phyloP scores from a whole-genome alignment of 2,113 vertebrate genomes.

The Pitta sordida region DNA sequence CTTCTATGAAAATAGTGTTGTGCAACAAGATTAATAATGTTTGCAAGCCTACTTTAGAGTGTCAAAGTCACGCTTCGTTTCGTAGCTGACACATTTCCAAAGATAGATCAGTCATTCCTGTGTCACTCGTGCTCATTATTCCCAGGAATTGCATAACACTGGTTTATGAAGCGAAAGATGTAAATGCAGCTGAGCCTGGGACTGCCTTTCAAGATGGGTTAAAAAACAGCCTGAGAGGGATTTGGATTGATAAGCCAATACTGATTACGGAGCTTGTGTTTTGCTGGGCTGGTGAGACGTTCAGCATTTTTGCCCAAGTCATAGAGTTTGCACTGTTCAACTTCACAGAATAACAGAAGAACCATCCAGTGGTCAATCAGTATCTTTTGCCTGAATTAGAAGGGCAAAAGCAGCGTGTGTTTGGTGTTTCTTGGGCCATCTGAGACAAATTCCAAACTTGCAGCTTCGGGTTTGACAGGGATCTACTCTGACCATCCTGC shows the following conservation, averaged over 20 bases:
- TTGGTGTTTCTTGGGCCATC: neutral
- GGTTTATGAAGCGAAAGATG: neutral
- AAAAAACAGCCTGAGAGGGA: neutral
- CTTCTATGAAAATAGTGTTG: neutral
- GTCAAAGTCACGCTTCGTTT: neutral
- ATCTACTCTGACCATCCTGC: rapidly evolving
- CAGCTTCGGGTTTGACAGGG: neutral
- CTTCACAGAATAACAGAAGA: neutral
- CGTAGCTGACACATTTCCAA: neutral
- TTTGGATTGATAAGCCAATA: neutral
- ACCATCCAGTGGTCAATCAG: neutral
- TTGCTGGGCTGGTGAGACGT: neutral
- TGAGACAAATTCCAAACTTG: neutral
- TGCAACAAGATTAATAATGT: neutral
- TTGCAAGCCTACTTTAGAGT: neutral
- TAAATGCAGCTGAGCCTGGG: neutral
- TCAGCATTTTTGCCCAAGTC: neutral
- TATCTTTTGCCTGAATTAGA: neutral
- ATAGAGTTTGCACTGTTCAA: neutral
- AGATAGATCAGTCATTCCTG: neutral
- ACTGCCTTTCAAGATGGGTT: neutral
- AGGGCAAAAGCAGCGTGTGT: neutral
- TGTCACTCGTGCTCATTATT: neutral
- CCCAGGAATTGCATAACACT: neutral
- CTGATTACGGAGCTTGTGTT: neutral